Conservation (phyloP, 1,140 invertebrate species). For the Bombus breviceps region DNA sequence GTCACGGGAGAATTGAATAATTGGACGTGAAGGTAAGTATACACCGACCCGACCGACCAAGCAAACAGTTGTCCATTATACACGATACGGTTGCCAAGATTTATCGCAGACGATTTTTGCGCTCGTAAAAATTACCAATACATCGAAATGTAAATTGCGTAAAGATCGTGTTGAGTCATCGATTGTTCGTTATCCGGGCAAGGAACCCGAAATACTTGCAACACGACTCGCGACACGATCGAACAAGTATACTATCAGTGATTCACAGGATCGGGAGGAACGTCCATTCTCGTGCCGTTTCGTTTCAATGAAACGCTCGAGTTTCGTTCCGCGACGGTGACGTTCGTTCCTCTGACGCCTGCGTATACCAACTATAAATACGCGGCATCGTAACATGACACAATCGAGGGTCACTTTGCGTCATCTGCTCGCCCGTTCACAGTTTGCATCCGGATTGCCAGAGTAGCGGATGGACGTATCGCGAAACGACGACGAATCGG, state of each 20-base stretch:
- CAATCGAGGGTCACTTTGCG: constrained; percentile 31
- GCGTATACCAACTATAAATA: constrained; percentile 36
- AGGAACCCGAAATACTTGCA: neutral
- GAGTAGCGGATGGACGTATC: neutral
- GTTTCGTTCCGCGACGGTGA: constrained; percentile 1
- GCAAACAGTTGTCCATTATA: neutral
- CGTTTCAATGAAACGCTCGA: constrained; percentile 25
- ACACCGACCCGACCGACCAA: neutral
- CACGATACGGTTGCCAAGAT: neutral
- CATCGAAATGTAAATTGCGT: too few relatives aligned
- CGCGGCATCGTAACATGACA: constrained; percentile 26
- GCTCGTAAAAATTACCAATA: neutral
- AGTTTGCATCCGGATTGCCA: constrained; percentile 3
- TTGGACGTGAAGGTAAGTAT: neutral
- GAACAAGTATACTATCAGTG: neutral
- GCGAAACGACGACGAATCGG: neutral
- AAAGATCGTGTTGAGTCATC: neutral
- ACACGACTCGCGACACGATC: neutral
- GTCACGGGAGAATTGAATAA: neutral
- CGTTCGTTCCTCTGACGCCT: constrained; percentile 5
- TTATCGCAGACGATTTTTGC: neutral
- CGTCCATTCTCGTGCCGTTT: neutral
- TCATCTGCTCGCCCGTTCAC: constrained; percentile 8
- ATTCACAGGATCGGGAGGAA: neutral
- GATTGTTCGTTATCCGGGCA: too few relatives aligned